Base-by-base conservation (phyloP, 2,113 vertebrate genomes). In the Callionymus lyra region DNA sequence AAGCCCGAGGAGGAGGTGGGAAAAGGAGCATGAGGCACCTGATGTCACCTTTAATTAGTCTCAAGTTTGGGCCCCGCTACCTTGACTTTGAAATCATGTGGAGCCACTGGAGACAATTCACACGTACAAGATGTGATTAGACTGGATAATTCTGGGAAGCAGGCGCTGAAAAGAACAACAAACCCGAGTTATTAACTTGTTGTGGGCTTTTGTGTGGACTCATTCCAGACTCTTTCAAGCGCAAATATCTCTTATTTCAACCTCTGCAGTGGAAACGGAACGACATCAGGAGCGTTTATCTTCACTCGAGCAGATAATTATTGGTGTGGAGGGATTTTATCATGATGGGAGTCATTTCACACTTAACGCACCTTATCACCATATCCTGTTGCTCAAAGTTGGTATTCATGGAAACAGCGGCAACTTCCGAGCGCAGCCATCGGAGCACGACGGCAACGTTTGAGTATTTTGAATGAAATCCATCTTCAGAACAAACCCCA, bases 31-130 rank as follows among this genome's bases (percentile, higher is more conserved):
- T 2, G 51, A 77, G 73, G 70, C 74, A 79, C 81, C 81, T 83
- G 81, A 70, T 79, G 79, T 82, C 81, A 80, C 62, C 64, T 80
- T 82, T 80, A 83, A 83, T 83, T 80, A 80, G 70, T 71, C 69
- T 82, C 75, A 65, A 77, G 72, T 83, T 83, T 80, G 74, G 75
- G 57, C 72, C 10, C 34, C 16, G 46, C 65, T 82, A 76, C 75
- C 79, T 80, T 77, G 79, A 80, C 81, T 82, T 76, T 80, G 70
- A 83, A 77, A 82, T 79, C 77, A 73, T 75, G 76, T 61, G 65
- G 72, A 58, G 65, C 49, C 55, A 72, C 38, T 46, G 63, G 54
- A 76, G 71, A 77, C 72, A 54, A 61, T 51, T 68, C 67, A 62
- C 52, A 16, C 52, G 67, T 65, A 56, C 63, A 58, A 56, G 60